Base-by-base conservation (phyloP, 37 sponge, comb jelly and placozoan genomes). In the Cladorhizidae sp. region DNA sequence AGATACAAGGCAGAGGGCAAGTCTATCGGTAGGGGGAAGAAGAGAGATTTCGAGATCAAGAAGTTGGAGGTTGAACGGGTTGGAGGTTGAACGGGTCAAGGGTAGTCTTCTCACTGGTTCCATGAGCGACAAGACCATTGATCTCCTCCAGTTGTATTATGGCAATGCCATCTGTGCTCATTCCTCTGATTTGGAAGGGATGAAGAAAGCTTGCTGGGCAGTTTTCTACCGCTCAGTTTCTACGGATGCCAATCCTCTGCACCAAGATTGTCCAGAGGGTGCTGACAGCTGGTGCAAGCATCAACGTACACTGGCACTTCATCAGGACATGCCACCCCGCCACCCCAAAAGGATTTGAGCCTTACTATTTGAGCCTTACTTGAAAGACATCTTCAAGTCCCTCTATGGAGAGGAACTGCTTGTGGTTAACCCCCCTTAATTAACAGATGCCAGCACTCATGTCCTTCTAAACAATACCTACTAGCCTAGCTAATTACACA, bases 151-250 rank as follows among this genome's bases (percentile, higher is more conserved):
- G 54, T 28, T 40, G 9, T 81, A 72, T 45, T 81, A 81, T 72
- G 82, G 82, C 7, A 72, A 61, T 70, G 82, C 82, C 25, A 81
- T 81, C 11, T 73, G 82, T 15, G 63, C 56, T 29, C 72, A 81
- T 40, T 57, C 59, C 15, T 40, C 25, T 38, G 82, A 81, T 31
- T 37, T 80, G 21, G 70, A n/a, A 15, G 70, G 70, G 9, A 80
- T 80, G 80, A 68, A 7, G 57, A 45, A 69, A 37, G 80, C 80
- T 69, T 61, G 59, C 29, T 81, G 82, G 82, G 82, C 82, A 57
- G 72, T 72, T 15, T 81, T 72, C 49, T 81, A 72, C 45, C 82
- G 71, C 64, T 72, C 73, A 11, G 29, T 72, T 26, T 81, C 82
- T 39, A 61, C 82, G 57, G 82, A 81, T 59, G 62, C 57, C 12